Percentiles rank a stretch among this genome's conserved stretches.
phyloP scores from a whole-genome alignment of 2,113 vertebrate genomes.

The Equus przewalskii region DNA sequence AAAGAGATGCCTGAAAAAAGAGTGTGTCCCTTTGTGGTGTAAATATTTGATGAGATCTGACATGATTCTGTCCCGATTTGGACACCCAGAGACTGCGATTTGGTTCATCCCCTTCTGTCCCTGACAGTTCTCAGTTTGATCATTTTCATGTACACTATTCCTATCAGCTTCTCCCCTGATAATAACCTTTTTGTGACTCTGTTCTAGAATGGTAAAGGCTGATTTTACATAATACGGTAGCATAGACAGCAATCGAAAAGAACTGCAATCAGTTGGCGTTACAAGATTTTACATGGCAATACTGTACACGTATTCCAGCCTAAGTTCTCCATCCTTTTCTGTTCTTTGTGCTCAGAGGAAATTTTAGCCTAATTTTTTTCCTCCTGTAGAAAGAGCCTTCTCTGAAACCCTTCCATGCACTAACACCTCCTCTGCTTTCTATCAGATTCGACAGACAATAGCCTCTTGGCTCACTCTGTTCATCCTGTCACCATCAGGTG shows the following conservation, averaged over 20 bases:
- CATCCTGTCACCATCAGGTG: background rate
- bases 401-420: background rate
- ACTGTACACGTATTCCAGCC: background rate
- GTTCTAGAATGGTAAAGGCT: background rate
- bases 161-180: background rate
- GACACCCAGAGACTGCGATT: background rate
- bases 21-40: background rate
- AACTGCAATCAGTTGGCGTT: background rate
- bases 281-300: background rate
- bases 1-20: background rate
- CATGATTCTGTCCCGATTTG: background rate
- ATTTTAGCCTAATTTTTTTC: conserved; percentile 42
- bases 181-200: background rate
- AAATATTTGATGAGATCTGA: background rate
- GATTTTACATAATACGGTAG: background rate
- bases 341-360: conserved; percentile 62
- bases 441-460: conserved; percentile 65
- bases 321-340: background rate
- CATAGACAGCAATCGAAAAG: background rate
- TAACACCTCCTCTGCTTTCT: conserved; percentile 30
- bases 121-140: background rate
- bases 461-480: conserved; percentile 24
- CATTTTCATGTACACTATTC: background rate
- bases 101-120: background rate
- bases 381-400: background rate